Conservation (phyloP, 2,888 invertebrate genomes). For the Baronia brevicornis region DNA sequence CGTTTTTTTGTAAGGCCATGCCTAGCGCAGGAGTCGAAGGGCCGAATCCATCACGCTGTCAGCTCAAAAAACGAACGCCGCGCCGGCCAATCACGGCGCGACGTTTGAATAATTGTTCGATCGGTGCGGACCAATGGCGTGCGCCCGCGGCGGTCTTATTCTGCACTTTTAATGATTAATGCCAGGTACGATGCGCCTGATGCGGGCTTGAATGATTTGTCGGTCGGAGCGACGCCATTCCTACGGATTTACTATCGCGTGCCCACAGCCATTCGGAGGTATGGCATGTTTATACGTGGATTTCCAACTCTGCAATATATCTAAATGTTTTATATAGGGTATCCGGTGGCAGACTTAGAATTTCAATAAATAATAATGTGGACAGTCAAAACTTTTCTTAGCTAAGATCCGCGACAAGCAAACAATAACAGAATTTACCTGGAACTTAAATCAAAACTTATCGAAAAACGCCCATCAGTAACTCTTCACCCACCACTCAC, state of each 20-base stretch:
- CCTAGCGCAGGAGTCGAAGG: constrained; percentile 69
- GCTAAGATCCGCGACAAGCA: too few species aligned
- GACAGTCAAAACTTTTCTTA: too few species aligned
- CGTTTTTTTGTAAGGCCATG: too few species aligned
- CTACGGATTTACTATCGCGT: constrained; percentile 62
- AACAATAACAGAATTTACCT: too few species aligned
- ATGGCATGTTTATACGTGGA: too few species aligned
- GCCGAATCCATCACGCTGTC: constrained; percentile 70
- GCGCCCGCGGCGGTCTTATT: constrained; percentile 55
- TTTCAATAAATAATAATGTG: too few species aligned
- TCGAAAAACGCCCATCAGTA: too few species aligned
- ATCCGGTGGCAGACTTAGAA: too few species aligned
- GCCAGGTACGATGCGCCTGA: constrained; percentile 46
- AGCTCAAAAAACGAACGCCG: constrained; percentile 51
- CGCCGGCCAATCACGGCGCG: constrained; percentile 52
- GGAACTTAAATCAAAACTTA: too few species aligned
- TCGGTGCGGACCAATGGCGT: constrained; percentile 58
- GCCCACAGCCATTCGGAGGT: constrained; percentile 31
- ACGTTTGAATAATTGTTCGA: constrained; percentile 72
- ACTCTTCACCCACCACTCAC: too few species aligned
- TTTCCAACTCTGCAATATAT: too few species aligned
- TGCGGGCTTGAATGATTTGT: constrained; percentile 68
- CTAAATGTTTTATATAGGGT: too few species aligned
- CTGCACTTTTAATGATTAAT: constrained; percentile 65
- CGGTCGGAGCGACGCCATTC: constrained; percentile 45